phyloP scores from a whole-genome alignment of 2,113 vertebrate species.

The Esox niger region DNA sequence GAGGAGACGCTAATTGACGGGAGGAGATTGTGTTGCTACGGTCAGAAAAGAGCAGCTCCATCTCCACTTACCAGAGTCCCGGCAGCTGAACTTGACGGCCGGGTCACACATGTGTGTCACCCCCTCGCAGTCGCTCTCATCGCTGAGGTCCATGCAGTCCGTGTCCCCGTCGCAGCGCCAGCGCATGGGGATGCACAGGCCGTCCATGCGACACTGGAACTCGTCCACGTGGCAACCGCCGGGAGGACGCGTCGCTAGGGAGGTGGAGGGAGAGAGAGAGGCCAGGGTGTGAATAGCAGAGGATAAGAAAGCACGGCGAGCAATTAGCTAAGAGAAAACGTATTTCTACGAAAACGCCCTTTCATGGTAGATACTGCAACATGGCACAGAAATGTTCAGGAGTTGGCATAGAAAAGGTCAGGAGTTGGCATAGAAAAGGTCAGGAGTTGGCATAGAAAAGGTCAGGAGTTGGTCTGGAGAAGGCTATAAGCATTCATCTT shows the following conservation, averaged over 20 bases:
- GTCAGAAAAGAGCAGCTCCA: neutral
- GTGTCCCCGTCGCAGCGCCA: conserved; percentile 95
- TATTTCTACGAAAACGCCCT: neutral
- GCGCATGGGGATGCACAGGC: conserved; percentile 91
- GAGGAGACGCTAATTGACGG: neutral
- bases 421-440: conserved; percentile 34
- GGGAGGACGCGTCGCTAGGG: conserved; percentile 85
- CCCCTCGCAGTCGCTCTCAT: conserved; percentile 92
- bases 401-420: too few species aligned
- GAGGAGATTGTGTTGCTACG: neutral
- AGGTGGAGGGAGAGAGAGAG: neutral
- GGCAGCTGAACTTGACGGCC: conserved; percentile 92
- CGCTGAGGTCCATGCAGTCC: conserved; percentile 94
- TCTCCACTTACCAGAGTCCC: conserved; percentile 82
- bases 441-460: conserved; percentile 25
- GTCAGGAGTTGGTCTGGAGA: conserved; percentile 38
- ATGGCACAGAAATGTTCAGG: too few species aligned
- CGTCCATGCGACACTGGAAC: conserved; percentile 93
- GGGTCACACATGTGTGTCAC: conserved; percentile 92
- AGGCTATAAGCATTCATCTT: conserved; percentile 37
- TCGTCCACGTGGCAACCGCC: conserved; percentile 92
- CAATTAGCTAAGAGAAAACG: conserved; percentile 10
- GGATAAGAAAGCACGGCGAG: neutral
- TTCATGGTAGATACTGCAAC: neutral
- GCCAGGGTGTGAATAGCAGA: conserved; percentile 4